phyloP scores from a whole-genome alignment of 1,140 invertebrate genomes.

The Heterodera carotae region DNA sequence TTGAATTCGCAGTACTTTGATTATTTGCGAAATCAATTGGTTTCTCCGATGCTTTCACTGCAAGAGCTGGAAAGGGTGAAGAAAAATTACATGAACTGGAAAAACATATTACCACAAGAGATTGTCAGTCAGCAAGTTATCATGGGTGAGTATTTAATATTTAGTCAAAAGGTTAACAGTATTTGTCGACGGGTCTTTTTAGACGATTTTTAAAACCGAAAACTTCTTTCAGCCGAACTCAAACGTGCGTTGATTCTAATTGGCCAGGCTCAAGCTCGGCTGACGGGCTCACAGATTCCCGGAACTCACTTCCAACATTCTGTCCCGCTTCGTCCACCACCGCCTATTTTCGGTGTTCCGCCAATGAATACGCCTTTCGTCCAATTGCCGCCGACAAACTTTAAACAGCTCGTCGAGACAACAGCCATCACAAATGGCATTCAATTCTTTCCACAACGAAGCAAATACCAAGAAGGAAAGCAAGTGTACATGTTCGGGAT shows the following conservation, averaged over 20 bases:
- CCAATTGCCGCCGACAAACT: conserved; percentile 15
- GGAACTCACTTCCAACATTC: conserved; percentile 7
- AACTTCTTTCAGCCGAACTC: conserved; percentile 13
- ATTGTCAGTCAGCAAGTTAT: conserved; percentile 38
- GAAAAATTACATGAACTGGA: conserved; percentile 55
- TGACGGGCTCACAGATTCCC: conserved; percentile 16
- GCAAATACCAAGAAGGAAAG: conserved; percentile 31
- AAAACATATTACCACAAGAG: conserved; percentile 40
- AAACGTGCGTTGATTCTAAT: conserved; percentile 15
- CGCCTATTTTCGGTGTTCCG: not conserved
- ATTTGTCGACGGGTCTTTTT: no score
- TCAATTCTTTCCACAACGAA: conserved; percentile 30
- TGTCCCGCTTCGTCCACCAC: not conserved
- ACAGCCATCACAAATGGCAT: conserved; percentile 22
- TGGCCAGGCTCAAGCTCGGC: conserved; percentile 4
- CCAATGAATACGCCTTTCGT: conserved; percentile 2
- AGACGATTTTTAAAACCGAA: no score
- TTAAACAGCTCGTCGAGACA: conserved; percentile 31
- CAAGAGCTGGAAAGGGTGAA: conserved; percentile 41
- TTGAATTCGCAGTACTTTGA: conserved; percentile 42
- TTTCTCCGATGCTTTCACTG: conserved; percentile 31
- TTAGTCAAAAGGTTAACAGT: not conserved
- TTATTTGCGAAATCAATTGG: conserved; percentile 44
- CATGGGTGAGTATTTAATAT: conserved; percentile 35
- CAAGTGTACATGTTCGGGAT: conserved; percentile 33